Base-by-base conservation (phyloP, 2,113 vertebrate genomes). In the Astur gentilis region DNA sequence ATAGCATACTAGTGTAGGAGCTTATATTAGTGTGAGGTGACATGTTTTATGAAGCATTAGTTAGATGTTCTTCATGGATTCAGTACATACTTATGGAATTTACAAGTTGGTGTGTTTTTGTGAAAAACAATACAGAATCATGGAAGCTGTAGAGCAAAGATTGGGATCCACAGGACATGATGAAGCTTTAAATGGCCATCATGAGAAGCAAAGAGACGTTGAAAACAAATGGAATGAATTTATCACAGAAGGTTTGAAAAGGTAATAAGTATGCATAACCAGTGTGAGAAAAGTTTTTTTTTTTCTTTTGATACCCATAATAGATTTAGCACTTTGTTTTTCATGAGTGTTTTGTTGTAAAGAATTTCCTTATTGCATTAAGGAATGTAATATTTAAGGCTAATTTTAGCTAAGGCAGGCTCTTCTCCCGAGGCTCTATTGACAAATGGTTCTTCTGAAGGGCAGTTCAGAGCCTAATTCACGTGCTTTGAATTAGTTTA, bases 361-460 rank as follows among this genome's bases (percentile, higher is more conserved):
- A 92, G n/a, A 25, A 87, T 89, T 87, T 75, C 64, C 60, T 78
- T 91, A 91, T 75, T 93, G 42, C 77, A 78, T 93, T 78, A 83
- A 90, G 60, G 55, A 81, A 32, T 78, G 34, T 81, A 84, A 93
- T 62, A 54, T 91, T 93, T 87, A 87, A 84, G 65, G 40, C 69
- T 84, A 87, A 93, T 75, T 93, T 89, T 84, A 87, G 42, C 77
- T 67, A 84, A 87, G 55, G 34, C 40, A 89, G 32, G 27, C 36
- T 91, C 58, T 90, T 83, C 27, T 96, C 62, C 36, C 0, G 14
- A 82, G 77, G 50, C 36, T 89, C 4, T 82, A 26, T 66, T 87
- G 84, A 91, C 61, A 93, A 93, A 91, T 93, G 22, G n/a, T 29
- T 87, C 62, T 70, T 91, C 65, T 87, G 81, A 89, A 94, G 84